Evolutionary conservation across 2,797 vertebrate species (phyloP).

Genomic region (Pitangus sulphuratus): DNA sequence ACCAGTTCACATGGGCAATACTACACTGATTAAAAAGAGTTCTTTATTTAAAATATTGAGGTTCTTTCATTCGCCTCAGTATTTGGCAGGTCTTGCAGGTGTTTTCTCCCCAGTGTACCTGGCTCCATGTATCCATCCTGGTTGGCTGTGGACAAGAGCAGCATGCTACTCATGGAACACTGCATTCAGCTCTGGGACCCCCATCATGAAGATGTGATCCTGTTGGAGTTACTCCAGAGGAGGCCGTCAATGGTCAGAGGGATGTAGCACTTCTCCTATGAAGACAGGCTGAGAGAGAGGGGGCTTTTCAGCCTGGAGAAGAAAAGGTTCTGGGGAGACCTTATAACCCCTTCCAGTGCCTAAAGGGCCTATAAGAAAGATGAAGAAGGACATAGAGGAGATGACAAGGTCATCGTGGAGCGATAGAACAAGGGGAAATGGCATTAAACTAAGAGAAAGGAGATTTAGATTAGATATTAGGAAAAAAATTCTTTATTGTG

Average conservation of each 20-base stretch:
- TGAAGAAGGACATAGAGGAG: not conserved
- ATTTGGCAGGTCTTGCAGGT: not conserved
- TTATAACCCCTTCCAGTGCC: not conserved
- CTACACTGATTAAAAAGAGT: not conserved
- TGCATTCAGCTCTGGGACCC: not conserved
- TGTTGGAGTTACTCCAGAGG: accelerated
- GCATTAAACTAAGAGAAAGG: too few species aligned
- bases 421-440: too few species aligned
- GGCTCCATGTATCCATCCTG: accelerated
- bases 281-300: not conserved
- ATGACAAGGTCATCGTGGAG: not conserved
- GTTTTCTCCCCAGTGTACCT: not conserved
- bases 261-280: not conserved
- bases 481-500: not conserved
- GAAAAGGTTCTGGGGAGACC: not conserved
- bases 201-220: not conserved
- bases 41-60: not conserved
- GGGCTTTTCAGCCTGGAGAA: not conserved
- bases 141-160: too few species aligned
- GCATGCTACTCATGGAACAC: too few species aligned
- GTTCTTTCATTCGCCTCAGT: not conserved
- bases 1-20: not conserved
- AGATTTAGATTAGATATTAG: not conserved
- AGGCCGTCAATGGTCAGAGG: not conserved
- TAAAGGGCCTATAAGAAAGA: not conserved